These are phyloP conservation scores for Lithophane semibrunnea DNA, from an alignment of 2,888 invertebrate species.

Conservation along the genomic window DNA sequence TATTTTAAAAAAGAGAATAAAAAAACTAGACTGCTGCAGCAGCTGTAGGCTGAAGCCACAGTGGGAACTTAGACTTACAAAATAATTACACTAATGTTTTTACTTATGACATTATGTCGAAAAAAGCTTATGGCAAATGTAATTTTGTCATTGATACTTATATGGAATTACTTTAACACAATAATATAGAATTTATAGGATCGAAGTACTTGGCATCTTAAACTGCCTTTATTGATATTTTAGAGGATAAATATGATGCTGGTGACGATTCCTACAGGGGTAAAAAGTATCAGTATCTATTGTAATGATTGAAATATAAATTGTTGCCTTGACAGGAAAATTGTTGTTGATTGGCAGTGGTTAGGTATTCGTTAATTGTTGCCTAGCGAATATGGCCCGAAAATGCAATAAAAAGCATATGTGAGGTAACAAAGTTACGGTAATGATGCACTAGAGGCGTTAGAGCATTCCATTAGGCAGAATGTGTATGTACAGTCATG, in stretches of 20 bases:
- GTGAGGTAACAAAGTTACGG: not conserved
- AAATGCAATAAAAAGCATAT: not conserved
- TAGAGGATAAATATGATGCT: not conserved
- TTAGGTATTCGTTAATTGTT: not conserved
- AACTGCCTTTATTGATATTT: no score
- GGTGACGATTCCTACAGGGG: not conserved
- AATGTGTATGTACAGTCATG: constrained; percentile 1
- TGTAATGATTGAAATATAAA: not conserved
- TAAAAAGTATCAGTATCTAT: not conserved
- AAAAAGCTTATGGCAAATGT: not conserved
- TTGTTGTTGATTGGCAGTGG: not conserved
- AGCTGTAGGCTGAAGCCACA: not conserved
- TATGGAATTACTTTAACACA: no score
- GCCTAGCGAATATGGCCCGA: not conserved
- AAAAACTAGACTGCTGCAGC: no score
- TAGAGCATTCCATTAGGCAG: not conserved
- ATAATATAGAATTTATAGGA: not conserved
- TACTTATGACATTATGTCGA: no score
- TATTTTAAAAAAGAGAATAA: not conserved
- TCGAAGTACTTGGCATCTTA: no score
- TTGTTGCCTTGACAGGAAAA: not conserved
- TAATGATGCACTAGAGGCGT: not conserved
- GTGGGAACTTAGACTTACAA: no score
- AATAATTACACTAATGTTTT: no score
- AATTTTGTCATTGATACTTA: not conserved